A percentile compares a stretch with the other conserved stretches of the same genome.
Conservation (phyloP, 2,888 invertebrate genomes). For the Resseliella maxima region DNA sequence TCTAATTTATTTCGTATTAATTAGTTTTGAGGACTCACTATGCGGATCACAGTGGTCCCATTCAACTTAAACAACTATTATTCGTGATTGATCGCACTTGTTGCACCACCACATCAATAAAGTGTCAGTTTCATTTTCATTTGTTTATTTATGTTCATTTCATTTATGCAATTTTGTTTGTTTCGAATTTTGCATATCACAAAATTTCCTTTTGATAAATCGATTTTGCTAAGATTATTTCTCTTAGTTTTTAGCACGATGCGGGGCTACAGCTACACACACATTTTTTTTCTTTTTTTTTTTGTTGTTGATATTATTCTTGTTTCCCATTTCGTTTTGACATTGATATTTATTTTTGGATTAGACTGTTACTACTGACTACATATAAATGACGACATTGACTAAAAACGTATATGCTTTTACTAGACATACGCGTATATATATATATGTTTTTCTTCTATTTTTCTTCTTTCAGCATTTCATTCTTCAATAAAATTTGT, state of each 20-base stretch:
- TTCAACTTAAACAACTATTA: constrained; percentile 41
- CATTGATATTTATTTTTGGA: constrained; percentile 41
- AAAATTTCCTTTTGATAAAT: constrained; percentile 36
- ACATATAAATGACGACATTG: constrained; percentile 14
- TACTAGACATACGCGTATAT: too few relatives aligned
- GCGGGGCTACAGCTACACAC: not conserved
- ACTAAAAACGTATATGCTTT: too few relatives aligned
- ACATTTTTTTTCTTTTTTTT: not conserved
- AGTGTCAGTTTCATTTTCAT: not conserved
- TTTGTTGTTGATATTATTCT: not conserved
- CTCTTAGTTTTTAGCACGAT: constrained; percentile 18
- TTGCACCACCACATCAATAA: not conserved
- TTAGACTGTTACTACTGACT: not conserved
- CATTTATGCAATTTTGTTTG: too few relatives aligned
- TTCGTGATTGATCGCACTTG: too few relatives aligned
- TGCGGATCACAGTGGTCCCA: too few relatives aligned
- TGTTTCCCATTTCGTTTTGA: not conserved
- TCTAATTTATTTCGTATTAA: not conserved
- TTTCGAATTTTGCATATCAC: constrained; percentile 36
- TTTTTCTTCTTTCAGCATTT: not conserved
- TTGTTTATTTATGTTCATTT: not conserved
- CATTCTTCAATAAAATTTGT: not conserved
- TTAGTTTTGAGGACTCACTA: too few relatives aligned
- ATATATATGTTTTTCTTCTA: too few relatives aligned
- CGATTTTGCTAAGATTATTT: not conserved